phyloP scores from a whole-genome alignment of 2,113 vertebrate species.

The Noctilio leporinus region DNA sequence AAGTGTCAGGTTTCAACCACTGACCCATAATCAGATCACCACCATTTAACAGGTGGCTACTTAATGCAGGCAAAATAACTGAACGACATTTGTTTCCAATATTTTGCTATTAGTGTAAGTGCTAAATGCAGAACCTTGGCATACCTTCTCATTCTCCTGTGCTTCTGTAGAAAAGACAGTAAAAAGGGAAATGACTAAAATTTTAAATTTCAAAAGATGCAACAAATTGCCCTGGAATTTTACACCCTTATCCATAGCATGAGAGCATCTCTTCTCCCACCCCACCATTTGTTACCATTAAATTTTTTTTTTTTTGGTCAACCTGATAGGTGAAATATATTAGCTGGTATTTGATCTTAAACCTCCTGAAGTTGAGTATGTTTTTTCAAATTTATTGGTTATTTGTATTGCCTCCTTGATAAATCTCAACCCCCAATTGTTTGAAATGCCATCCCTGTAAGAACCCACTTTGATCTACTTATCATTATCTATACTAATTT shows the following conservation, averaged over 20 bases:
- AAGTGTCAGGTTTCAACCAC: constrained; percentile 52
- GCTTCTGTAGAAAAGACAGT: background rate
- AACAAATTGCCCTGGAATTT: background rate
- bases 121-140: background rate
- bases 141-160: background rate
- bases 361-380: background rate
- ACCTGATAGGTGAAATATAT: background rate
- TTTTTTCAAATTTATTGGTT: background rate
- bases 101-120: background rate
- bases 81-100: constrained; percentile 11
- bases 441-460: background rate
- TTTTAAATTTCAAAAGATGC: constrained; percentile 10
- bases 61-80: constrained; percentile 11
- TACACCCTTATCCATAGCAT: background rate
- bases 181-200: background rate
- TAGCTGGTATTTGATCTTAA: background rate
- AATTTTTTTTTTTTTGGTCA: background rate
- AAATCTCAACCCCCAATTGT: too few species aligned
- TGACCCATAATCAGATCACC: background rate
- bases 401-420: background rate
- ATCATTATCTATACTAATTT: background rate
- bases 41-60: constrained; percentile 47
- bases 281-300: background rate
- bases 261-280: background rate
- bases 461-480: background rate